phyloP scores from a whole-genome alignment of 2,888 invertebrate species.

The Heliconius aoede region DNA sequence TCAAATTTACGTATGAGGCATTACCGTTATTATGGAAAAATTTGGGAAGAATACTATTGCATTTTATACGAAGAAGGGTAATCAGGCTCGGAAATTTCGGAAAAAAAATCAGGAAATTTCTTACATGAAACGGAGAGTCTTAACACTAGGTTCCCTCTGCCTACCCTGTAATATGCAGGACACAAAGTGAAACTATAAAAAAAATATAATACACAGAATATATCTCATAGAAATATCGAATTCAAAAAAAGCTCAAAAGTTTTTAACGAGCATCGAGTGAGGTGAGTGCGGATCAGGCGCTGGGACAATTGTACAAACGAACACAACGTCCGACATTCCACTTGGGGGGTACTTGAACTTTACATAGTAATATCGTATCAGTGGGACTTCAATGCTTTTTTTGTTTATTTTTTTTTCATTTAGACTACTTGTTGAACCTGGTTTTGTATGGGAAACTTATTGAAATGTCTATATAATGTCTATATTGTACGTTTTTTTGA shows the following conservation, averaged over 20 bases:
- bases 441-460: not conserved
- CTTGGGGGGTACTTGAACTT: slow-evolving; percentile 51
- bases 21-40: no score
- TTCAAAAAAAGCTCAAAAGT: slow-evolving; percentile 6
- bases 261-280: slow-evolving; percentile 17
- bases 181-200: no score
- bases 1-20: no score
- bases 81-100: no score
- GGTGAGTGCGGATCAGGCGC: slow-evolving; percentile 31
- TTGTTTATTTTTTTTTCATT: not conserved
- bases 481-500: not conserved
- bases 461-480: no score
- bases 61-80: no score
- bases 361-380: slow-evolving; percentile 37
- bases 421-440: not conserved
- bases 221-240: not conserved
- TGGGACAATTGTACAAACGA: slow-evolving; percentile 52
- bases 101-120: no score
- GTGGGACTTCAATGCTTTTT: slow-evolving; percentile 2
- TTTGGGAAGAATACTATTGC: no score
- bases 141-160: not conserved
- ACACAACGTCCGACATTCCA: slow-evolving; percentile 47
- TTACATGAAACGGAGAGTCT: no score
- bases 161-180: not conserved
- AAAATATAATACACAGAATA: no score